Percentiles rank a stretch among this genome's conserved stretches.
phyloP scores from a whole-genome alignment of 1,140 invertebrate species.

The Heterodera carotae region DNA sequence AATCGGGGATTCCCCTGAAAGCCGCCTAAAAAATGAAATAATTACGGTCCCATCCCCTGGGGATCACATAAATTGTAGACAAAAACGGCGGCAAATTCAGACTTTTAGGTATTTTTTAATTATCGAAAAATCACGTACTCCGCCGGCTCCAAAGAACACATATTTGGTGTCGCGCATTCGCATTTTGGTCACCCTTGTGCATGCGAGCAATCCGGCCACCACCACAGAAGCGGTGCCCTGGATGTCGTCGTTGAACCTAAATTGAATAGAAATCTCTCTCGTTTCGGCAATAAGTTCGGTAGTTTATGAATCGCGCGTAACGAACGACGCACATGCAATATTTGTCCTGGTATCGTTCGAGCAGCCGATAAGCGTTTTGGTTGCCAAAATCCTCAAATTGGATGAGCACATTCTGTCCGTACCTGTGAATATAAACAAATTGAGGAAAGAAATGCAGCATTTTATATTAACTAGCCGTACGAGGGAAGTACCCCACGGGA shows the following conservation, averaged over 20 bases:
- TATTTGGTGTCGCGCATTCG: conserved; percentile 80
- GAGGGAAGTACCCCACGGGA: no score
- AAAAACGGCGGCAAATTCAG: no score
- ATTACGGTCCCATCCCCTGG: no score
- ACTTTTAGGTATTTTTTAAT: no score
- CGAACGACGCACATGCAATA: conserved; percentile 76
- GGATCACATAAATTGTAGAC: no score
- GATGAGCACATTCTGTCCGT: conserved; percentile 63
- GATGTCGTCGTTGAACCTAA: conserved; percentile 88
- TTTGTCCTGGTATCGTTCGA: conserved; percentile 81
- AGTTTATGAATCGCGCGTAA: no score
- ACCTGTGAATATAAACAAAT: conserved; percentile 18
- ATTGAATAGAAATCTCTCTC: no score
- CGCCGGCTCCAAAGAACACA: conserved; percentile 88
- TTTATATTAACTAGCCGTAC: no score
- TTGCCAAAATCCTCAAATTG: conserved; percentile 96
- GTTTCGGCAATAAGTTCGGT: no score
- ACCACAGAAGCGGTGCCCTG: conserved; percentile 91
- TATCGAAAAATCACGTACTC: no score
- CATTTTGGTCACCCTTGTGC: conserved; percentile 77
- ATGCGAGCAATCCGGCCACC: conserved; percentile 83
- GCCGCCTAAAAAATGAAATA: conserved; percentile 28
- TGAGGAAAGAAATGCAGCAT: background rate
- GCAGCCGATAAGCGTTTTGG: conserved; percentile 84
- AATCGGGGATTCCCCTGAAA: background rate